A percentile compares a stretch with the other conserved stretches of the same genome.
These are phyloP conservation scores for Chaetops frenatus DNA, from an alignment of 2,113 vertebrate species.

Conservation along the genomic window DNA sequence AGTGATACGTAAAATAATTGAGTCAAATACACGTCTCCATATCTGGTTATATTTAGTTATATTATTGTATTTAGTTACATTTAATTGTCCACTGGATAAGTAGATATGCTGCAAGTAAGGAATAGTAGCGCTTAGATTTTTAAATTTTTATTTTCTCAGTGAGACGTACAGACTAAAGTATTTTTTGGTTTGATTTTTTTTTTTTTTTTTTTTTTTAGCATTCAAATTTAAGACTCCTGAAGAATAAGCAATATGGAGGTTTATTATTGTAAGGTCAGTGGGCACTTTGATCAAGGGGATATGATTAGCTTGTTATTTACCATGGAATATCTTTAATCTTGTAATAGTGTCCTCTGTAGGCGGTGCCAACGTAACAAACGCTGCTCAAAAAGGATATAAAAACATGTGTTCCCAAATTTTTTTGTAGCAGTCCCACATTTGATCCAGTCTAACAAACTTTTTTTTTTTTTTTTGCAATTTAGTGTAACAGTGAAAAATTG, in stretches of 20 bases:
- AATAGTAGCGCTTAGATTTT: background rate
- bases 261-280: background rate
- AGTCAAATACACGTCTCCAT: background rate
- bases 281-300: background rate
- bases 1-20: background rate
- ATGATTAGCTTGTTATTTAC: background rate
- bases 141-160: background rate
- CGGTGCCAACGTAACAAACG: background rate
- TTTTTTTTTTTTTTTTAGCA: background rate
- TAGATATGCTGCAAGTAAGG: background rate
- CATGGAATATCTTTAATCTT: background rate
- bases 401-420: background rate
- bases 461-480: background rate
- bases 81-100: background rate
- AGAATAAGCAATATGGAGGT: background rate
- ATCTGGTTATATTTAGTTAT: background rate
- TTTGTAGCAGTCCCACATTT: background rate
- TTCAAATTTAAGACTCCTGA: background rate
- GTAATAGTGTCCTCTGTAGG: background rate
- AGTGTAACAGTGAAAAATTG: background rate
- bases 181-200: background rate
- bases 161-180: rapidly evolving
- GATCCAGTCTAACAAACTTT: background rate
- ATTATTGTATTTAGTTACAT: background rate
- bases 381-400: background rate